Evolutionary conservation across 2,888 invertebrate genomes (phyloP), one percentile per base, ranked within the genome.

Genomic region (Buathra laborator): DNA sequence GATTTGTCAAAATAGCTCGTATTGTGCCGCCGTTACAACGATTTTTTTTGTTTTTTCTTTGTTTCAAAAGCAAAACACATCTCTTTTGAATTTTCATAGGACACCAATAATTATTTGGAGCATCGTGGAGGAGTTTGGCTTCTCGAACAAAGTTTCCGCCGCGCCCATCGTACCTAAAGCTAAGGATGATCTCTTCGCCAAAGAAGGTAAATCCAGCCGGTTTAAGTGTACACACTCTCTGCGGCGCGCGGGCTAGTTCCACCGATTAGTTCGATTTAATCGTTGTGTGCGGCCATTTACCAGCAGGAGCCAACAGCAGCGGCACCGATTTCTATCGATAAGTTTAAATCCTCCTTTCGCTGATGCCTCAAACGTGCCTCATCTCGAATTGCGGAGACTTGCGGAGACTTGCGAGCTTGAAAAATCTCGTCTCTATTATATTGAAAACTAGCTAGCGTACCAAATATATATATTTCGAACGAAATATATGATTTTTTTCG

Each of bases 321-420:
- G 68, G 62, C 81, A n/a, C n/a, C n/a, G 81, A 85, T 85, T 85
- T n/a, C 19, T 9, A 48, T 16, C 78, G 84, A 85, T 85, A 85
- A 81, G 78, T 84, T 81, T n/a, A 81, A 85, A 85, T 75, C 81
- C 81, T 78, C 32, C 76, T 64, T 32, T 74, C 62, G 67, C 78
- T 64, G 85, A 84, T 66, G 29, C 71, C 82, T 56, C 81, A 88
- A 89, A 90, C 90, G 90, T 90, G 91, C 90, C 89, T 88, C 87
- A 88, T 84, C 87, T 87, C 84, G 71, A 87, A 88, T 91, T 89
- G 88, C 89, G 66, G 86, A 80, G 84, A 85, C 89, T 91, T 89
- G 88, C 89, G 66, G 86, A 80, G 84, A 85, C 89, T 89, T 87
- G 86, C 84, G 85, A 70, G 76, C 72, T 72, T 51, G 66, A 32